Conservation (phyloP, 1,140 invertebrate genomes). For the Achatina immaculata region DNA sequence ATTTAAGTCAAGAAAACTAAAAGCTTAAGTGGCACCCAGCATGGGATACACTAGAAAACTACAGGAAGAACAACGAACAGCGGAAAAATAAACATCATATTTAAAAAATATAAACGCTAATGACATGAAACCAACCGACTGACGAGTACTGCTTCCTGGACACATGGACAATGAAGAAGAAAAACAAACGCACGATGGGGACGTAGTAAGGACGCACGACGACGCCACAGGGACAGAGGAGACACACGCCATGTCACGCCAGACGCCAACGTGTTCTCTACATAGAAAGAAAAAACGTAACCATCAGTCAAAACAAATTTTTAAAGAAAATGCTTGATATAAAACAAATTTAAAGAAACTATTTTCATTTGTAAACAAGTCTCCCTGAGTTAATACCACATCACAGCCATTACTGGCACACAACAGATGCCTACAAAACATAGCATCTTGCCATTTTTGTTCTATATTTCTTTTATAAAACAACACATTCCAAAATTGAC, state of each 20-base stretch:
- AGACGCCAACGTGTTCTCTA: constrained; percentile 48
- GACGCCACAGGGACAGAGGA: constrained; percentile 47
- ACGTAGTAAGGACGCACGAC: constrained; percentile 46
- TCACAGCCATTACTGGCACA: too few relatives aligned
- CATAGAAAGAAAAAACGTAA: constrained; percentile 44
- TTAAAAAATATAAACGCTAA: constrained; percentile 8
- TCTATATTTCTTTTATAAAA: too few relatives aligned
- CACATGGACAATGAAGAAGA: constrained; percentile 40
- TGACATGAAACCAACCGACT: constrained; percentile 31
- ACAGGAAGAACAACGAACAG: constrained; percentile 36
- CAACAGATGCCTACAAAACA: too few relatives aligned
- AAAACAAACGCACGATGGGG: constrained; percentile 34
- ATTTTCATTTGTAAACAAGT: too few relatives aligned
- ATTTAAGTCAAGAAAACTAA: constrained; percentile 9
- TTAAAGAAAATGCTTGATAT: too few relatives aligned
- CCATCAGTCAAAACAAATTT: constrained; percentile 18
- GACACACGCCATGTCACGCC: constrained; percentile 45
- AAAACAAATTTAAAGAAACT: too few relatives aligned
- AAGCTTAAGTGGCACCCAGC: constrained; percentile 17
- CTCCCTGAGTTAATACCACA: too few relatives aligned
- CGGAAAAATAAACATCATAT: constrained; percentile 21
- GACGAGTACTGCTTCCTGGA: constrained; percentile 37
- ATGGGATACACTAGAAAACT: constrained; percentile 34
- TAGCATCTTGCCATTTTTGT: too few relatives aligned
- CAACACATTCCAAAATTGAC: too few relatives aligned